A percentile compares a stretch with the other conserved stretches of the same genome.
These are phyloP conservation scores for Idaea straminata DNA, from an alignment of 2,888 invertebrate species.

Conservation along the genomic window DNA sequence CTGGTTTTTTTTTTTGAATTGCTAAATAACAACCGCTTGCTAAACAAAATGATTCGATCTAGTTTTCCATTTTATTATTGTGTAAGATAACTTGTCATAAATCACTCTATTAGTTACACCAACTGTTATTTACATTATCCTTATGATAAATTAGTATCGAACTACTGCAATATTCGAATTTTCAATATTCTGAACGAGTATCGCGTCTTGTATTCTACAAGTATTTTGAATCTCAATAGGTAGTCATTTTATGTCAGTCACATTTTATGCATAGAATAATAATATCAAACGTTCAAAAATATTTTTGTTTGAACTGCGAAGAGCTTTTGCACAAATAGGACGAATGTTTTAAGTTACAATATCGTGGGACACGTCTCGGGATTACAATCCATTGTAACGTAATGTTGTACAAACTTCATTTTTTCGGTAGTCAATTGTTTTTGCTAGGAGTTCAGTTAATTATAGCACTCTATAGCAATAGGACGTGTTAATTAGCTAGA, in stretches of 20 bases:
- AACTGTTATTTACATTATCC: constrained; percentile 29
- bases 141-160: constrained; percentile 36
- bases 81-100: constrained; percentile 45
- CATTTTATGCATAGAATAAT: constrained; percentile 39
- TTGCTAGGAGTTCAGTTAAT: constrained; percentile 69
- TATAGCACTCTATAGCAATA: constrained; percentile 52
- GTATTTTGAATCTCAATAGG: constrained; percentile 53
- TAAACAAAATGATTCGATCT: constrained; percentile 57
- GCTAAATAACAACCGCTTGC: constrained; percentile 58
- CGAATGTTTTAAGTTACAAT: constrained; percentile 16
- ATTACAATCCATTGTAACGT: constrained; percentile 32
- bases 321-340: neutral
- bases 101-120: constrained; percentile 40
- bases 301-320: constrained; percentile 17
- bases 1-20: constrained; percentile 53
- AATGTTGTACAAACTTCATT: constrained; percentile 13
- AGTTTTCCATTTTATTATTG: constrained; percentile 51
- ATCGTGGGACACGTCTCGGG: constrained; percentile 52
- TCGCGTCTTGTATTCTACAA: constrained; percentile 31
- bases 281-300: constrained; percentile 27
- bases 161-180: constrained; percentile 10
- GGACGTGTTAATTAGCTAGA: constrained; percentile 61
- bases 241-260: constrained; percentile 36
- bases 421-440: constrained; percentile 40
- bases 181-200: constrained; percentile 48